A percentile compares a stretch with the other conserved stretches of the same genome.
Evolutionary conservation across 2,888 invertebrate genomes (phyloP).

Genomic region (Gortyna flavago): DNA sequence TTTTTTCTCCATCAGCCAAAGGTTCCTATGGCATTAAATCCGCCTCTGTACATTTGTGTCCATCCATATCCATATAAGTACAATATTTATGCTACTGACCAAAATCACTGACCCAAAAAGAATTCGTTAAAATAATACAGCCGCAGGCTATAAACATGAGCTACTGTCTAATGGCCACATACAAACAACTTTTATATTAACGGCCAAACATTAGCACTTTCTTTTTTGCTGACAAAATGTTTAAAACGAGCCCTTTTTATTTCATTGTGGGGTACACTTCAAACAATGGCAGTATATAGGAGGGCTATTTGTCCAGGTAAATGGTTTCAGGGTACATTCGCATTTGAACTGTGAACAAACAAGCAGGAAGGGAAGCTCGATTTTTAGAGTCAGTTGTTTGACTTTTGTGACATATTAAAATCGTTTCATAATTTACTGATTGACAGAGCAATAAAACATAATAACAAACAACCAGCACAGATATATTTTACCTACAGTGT

Average conservation of each 20-base stretch:
- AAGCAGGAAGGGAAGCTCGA: not conserved
- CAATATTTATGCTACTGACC: not conserved
- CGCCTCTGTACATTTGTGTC: not conserved
- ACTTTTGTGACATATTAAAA: not conserved
- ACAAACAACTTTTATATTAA: conserved; percentile 65
- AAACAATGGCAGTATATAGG: conserved; percentile 43
- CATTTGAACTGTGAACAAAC: conserved; percentile 16
- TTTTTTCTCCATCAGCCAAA: not conserved
- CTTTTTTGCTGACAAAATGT: conserved; percentile 63
- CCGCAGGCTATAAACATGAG: conserved; percentile 56
- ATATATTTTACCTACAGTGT: not conserved
- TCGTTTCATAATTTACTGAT: not conserved
- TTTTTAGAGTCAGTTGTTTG: not conserved
- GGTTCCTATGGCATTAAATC: not conserved
- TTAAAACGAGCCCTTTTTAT: conserved; percentile 54
- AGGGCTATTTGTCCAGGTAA: conserved; percentile 40
- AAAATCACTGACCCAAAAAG: conserved; percentile 32
- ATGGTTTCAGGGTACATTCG: conserved; percentile 34
- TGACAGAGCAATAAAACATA: not conserved
- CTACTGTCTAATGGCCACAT: conserved; percentile 50
- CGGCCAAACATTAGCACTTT: conserved; percentile 58
- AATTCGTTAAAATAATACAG: conserved; percentile 22
- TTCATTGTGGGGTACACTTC: conserved; percentile 49
- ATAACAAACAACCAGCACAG: not conserved
- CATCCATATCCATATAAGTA: not conserved